Evolutionary conservation across 2,888 invertebrate species (phyloP).

Genomic region (Stenodema calcarata): DNA sequence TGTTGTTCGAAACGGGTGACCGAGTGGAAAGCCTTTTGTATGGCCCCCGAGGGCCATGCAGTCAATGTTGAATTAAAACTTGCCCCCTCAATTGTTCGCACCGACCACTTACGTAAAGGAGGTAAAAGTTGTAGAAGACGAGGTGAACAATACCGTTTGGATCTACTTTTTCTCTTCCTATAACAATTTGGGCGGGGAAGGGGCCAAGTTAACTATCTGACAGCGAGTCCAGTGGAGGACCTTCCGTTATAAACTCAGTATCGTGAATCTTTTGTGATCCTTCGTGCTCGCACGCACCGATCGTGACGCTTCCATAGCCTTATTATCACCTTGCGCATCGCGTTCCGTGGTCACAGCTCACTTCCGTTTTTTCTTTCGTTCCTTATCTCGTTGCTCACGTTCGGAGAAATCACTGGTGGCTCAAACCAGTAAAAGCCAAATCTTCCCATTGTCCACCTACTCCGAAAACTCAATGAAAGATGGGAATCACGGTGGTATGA

Average conservation of each 20-base stretch:
- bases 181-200: background rate
- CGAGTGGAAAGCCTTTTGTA: background rate
- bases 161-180: background rate
- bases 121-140: conserved; percentile 3
- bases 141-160: conserved; percentile 21
- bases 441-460: background rate
- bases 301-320: background rate
- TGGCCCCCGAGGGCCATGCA: background rate
- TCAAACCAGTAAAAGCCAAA: background rate
- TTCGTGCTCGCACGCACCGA: background rate
- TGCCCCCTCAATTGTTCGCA: background rate
- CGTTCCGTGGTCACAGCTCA: background rate
- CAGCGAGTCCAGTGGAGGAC: background rate
- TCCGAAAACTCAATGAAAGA: no score
- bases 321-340: background rate
- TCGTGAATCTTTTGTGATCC: background rate
- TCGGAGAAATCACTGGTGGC: background rate
- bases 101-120: conserved; percentile 21
- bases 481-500: no score
- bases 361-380: background rate
- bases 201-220: background rate
- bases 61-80: background rate
- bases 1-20: background rate
- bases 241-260: background rate
- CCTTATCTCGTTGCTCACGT: background rate